phyloP scores from a whole-genome alignment of 2,888 invertebrate genomes.

The Patella depressa region DNA sequence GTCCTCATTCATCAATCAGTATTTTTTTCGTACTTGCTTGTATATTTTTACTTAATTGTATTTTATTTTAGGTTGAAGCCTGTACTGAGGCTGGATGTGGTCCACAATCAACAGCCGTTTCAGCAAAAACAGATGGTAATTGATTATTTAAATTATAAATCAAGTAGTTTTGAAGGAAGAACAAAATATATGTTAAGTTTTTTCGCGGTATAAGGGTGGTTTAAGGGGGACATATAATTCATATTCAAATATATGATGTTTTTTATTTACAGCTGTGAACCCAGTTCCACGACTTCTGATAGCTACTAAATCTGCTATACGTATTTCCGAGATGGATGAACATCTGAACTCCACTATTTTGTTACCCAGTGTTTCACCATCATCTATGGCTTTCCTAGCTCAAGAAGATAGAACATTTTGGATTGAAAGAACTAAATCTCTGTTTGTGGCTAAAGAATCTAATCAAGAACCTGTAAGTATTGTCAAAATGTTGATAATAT shows the following conservation, averaged over 20 bases:
- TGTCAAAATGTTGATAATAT: not conserved
- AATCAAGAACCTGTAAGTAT: constrained; percentile 20
- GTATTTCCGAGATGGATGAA: constrained; percentile 52
- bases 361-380: constrained; percentile 42
- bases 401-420: constrained; percentile 84
- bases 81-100: constrained; percentile 85
- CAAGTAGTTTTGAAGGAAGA: no score
- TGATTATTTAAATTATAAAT: not conserved
- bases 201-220: no score
- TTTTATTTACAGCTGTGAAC: constrained; percentile 74
- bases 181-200: no score
- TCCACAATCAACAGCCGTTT: constrained; percentile 78
- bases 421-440: constrained; percentile 79
- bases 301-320: constrained; percentile 72
- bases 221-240: no score
- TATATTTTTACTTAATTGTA: not conserved
- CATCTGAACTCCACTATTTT: constrained; percentile 44
- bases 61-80: constrained; percentile 79
- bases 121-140: constrained; percentile 77
- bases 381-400: constrained; percentile 80
- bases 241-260: no score
- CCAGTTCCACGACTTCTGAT: constrained; percentile 86
- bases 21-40: no score
- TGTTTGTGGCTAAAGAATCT: constrained; percentile 28
- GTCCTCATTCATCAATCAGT: no score